Conservation (phyloP, 2,888 invertebrate genomes). For the Plutella xylostella region DNA sequence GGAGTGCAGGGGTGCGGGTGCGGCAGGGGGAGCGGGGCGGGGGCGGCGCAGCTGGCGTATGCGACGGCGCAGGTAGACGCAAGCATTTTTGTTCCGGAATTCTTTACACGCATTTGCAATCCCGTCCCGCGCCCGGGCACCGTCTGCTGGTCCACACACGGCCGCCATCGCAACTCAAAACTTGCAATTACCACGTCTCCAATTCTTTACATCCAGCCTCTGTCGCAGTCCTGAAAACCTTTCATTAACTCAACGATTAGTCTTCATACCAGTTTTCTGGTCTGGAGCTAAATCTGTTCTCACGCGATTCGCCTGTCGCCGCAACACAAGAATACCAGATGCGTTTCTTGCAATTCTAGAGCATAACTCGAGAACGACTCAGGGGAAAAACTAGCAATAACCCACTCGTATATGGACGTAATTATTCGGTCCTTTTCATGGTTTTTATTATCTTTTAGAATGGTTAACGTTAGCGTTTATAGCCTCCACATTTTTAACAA, state of each 20-base stretch:
- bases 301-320: constrained; percentile 1
- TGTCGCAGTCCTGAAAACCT: not conserved
- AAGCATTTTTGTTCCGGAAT: constrained; percentile 62
- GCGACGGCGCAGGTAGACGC: constrained; percentile 45
- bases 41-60: constrained; percentile 35
- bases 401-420: constrained; percentile 3
- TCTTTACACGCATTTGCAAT: constrained; percentile 54
- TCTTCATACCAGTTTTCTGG: not conserved
- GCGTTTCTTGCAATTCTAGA: constrained; percentile 4
- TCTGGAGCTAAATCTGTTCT: constrained; percentile 1
- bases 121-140: constrained; percentile 32
- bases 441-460: too few species aligned
- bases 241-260: not conserved
- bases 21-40: constrained; percentile 16
- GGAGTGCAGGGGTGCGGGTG: constrained; percentile 31
- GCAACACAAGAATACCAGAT: not conserved
- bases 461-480: too few species aligned
- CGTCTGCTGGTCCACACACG: not conserved
- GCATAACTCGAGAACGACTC: constrained; percentile 27
- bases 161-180: not conserved
- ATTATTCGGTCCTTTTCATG: constrained; percentile 17
- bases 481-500: too few species aligned
- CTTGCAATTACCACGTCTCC: not conserved
- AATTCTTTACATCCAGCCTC: too few species aligned
- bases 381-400: constrained; percentile 4